Evolutionary conservation across 2,888 invertebrate species (phyloP).

Genomic region (Leucania comma): DNA sequence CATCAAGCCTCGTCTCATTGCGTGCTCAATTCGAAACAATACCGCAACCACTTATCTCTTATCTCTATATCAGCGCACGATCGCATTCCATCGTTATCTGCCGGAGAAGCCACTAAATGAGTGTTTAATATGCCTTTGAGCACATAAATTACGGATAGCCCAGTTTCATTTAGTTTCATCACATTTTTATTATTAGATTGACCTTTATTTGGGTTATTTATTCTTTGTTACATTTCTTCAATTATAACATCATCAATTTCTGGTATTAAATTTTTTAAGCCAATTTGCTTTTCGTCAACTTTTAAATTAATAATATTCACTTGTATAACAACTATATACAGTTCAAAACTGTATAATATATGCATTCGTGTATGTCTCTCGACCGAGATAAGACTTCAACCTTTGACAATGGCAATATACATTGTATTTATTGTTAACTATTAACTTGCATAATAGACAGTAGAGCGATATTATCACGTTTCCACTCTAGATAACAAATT

Average conservation of each 20-base stretch:
- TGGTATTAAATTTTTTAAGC: neutral
- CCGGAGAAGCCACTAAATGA: constrained; percentile 76
- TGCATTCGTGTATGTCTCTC: constrained; percentile 29
- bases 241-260: constrained; percentile 5
- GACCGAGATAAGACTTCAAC: constrained; percentile 58
- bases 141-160: constrained; percentile 82
- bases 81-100: constrained; percentile 86
- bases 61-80: constrained; percentile 82
- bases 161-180: constrained; percentile 78
- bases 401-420: constrained; percentile 63
- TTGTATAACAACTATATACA: neutral
- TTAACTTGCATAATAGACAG: constrained; percentile 61
- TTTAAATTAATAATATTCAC: neutral
- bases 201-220: constrained; percentile 51
- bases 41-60: constrained; percentile 81
- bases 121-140: constrained; percentile 83
- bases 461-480: constrained; percentile 61
- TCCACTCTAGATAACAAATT: constrained; percentile 60
- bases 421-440: constrained; percentile 58
- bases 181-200: constrained; percentile 74
- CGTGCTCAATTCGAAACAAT: constrained; percentile 83
- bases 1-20: constrained; percentile 68
- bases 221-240: constrained; percentile 35
- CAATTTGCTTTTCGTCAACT: constrained; percentile 8
- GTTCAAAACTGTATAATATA: neutral